Conservation (phyloP, 1,140 invertebrate species). For the Trachymyrmex cornetzi region DNA sequence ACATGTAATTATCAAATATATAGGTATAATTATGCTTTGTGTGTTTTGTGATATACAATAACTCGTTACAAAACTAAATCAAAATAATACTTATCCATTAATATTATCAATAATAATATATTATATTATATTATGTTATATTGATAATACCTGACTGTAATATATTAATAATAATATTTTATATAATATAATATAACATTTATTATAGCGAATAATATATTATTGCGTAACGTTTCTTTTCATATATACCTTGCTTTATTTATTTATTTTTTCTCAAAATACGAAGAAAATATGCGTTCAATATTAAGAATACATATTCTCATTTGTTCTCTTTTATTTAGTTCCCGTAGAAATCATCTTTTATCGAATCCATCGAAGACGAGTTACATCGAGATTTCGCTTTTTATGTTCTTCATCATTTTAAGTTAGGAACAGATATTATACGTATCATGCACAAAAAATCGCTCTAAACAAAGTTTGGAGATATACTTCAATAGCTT, state of each 20-base stretch:
- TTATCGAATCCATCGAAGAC: constrained; percentile 27
- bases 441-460: constrained; percentile 15
- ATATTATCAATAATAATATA: no score
- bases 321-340: not conserved
- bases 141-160: no score
- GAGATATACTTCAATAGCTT: not conserved
- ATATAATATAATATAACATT: not conserved
- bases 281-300: not conserved
- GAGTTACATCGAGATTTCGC: not conserved
- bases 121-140: no score
- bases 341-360: not conserved
- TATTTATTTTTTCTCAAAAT: not conserved
- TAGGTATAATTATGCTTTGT: no score
- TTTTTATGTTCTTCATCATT: constrained; percentile 28
- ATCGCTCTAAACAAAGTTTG: not conserved
- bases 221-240: not conserved
- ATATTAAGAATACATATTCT: not conserved
- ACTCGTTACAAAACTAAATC: no score
- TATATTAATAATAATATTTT: no score
- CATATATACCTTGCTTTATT: not conserved
- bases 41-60: no score
- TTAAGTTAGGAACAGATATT: constrained; percentile 17
- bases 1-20: no score
- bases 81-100: no score
- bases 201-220: not conserved